Evolutionary conservation across 2,113 vertebrate genomes (phyloP), one percentile per base, ranked within the genome.

Genomic region (Silurus meridionalis): DNA sequence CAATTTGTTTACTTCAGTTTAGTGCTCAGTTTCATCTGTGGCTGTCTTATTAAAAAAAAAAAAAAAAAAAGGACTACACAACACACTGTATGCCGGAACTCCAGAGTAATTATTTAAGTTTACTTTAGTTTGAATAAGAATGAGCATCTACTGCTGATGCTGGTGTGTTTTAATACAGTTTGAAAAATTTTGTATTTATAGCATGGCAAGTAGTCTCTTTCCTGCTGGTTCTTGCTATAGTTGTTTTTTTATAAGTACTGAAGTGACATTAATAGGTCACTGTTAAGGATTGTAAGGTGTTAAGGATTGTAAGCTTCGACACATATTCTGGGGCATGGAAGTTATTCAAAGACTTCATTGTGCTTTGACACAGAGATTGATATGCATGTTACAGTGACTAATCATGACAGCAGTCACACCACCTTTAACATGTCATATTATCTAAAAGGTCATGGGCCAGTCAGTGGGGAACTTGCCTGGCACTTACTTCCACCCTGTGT

Each of bases 1-100:
- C 55, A 46, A 11, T 79, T 67, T 79, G 74, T 85, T 85, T 79
- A 79, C 74, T 78, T 77, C 21, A 15, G 50, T 67, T 58, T 58
- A 21, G n/a, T 57, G 83, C 50, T 46, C 61, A 37, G 60, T 4
- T 13, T 71, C 25, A 23, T 25, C 61, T 13, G 71, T 64, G 55
- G 48, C n/a, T 53, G 46, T 50, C 28, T 60, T 77, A 48, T 77
- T 58, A 37, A 21, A 77, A 37, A 37, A 37, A 37, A 21, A 77
- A 37, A 37, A 37, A 37, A 37, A 37, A 37, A 37, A 64, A 23
- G 23, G 23, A 19, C 52, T 48, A 78, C 60, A 19, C 9, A 8
- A 25, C 28, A 37, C 57, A 79, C 10, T 46, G 61, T 66, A 14
- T 55, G 50, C 13, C 14, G 13, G 17, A 37, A 46, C 61, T 67